phyloP scores from a whole-genome alignment of 2,797 vertebrate species.

The Myripristis jacobus region DNA sequence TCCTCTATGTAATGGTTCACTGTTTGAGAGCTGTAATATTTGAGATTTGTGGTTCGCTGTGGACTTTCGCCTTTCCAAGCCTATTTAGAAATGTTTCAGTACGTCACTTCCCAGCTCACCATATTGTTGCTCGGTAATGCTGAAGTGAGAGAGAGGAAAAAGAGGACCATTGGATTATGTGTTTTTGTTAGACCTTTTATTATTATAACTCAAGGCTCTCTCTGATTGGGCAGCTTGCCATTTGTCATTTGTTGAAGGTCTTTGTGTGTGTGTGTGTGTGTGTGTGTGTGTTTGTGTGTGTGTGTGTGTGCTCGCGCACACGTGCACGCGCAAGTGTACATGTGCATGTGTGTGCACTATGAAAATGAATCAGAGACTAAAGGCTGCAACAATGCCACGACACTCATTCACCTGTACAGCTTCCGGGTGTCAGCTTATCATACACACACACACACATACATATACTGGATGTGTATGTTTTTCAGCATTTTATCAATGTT shows the following conservation, averaged over 20 bases:
- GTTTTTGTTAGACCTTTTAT: background rate
- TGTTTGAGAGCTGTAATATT: background rate
- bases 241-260: background rate
- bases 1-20: background rate
- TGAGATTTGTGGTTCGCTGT: constrained; percentile 1
- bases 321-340: too few species aligned
- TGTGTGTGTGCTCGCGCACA: too few species aligned
- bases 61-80: background rate
- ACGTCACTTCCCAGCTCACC: background rate
- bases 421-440: constrained; percentile 1
- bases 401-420: background rate
- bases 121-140: background rate
- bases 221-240: constrained; percentile 21
- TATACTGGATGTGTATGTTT: background rate
- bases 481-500: constrained; percentile 6
- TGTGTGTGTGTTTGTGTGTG: background rate
- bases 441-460: background rate
- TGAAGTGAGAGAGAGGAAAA: background rate
- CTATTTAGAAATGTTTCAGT: background rate
- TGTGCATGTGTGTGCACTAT: background rate
- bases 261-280: background rate
- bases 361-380: constrained; percentile 21
- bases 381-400: background rate
- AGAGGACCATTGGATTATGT: background rate
- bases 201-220: constrained; percentile 4